Base-by-base conservation (phyloP, 2,113 vertebrate species). In the Caranx ignobilis region DNA sequence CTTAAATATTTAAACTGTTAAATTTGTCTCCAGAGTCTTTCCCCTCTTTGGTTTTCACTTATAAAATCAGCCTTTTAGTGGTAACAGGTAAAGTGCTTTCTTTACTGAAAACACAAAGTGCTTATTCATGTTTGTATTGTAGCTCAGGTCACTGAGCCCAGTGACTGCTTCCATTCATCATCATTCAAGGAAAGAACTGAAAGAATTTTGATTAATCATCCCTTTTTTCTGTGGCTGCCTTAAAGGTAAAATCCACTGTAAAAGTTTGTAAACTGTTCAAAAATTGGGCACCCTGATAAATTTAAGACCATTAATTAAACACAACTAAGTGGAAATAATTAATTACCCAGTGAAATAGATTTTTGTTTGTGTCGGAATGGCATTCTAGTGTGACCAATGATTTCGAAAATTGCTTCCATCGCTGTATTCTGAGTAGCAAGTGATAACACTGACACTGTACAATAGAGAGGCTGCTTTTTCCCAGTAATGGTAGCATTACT, bases 401-500 rank as follows among this genome's bases (percentile, higher is more conserved):
- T 35, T 64, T 54, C 39, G 31, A 32, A 68, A 79, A 79, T 64
- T 41, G 26, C 21, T 60, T 64, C 41, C 50, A 47, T 32, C 18
- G 31, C 39, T 45, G 62, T 64, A 8, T 64, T 26, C 21, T 71
- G 39, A 34, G 6, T 31, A 55, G 52, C 43, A 71, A 60, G 31
- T 66, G 15, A 67, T 54, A 71, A 67, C 45, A 65, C 11, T 26
- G 41, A 60, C 18, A n/a, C 59, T 31, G 35, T 41, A 41, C 7
- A 79, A 59, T 34, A 57, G 21, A 34, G 21, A 11, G 13, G 21
- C 59, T 31, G 65, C 5, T 50, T 43, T 63, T 63, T 45, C 43
- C 50, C 16, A 0, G 37, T 68, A 26, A 39, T 39, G 16, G 9
- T 43, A 34, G 21, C 19, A 60, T 52, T 60, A 55, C 19, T 47